Conservation (phyloP, 2,113 vertebrate genomes). For the Prietella phreatophila region DNA sequence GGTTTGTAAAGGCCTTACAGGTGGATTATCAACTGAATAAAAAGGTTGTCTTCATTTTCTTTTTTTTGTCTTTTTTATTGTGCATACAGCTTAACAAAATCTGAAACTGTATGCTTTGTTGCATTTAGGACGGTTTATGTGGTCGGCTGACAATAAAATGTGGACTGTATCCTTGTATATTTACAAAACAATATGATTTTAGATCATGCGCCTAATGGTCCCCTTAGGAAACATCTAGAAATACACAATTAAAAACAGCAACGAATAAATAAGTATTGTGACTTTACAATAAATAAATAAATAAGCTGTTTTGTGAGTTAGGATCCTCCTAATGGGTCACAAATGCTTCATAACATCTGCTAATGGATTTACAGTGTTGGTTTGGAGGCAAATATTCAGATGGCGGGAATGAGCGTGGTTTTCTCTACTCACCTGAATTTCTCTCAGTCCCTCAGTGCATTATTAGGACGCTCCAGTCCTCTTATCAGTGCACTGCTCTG, state of each 20-base stretch:
- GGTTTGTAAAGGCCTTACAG: background rate
- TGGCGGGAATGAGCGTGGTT: slow-evolving; percentile 19
- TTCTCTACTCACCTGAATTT: slow-evolving; percentile 47
- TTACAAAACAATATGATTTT: background rate
- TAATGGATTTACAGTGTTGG: background rate
- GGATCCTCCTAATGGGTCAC: background rate
- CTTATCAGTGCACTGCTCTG: slow-evolving; percentile 46
- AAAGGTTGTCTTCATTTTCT: background rate
- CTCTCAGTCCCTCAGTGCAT: slow-evolving; percentile 50
- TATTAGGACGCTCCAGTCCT: slow-evolving; percentile 47
- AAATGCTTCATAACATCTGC: slow-evolving; percentile 6
- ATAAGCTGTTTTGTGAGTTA: background rate
- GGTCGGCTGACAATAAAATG: background rate
- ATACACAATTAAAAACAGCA: background rate
- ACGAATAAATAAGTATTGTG: background rate
- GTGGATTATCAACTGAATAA: background rate
- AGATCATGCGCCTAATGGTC: background rate
- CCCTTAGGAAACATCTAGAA: background rate
- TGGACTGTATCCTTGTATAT: background rate
- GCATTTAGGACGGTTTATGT: background rate
- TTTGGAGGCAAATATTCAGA: background rate
- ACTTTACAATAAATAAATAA: slow-evolving; percentile 2
- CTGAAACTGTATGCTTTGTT: background rate
- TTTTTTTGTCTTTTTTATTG: background rate
- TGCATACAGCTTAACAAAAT: background rate